phyloP scores from a whole-genome alignment of 2,113 vertebrate species.

The Channa maculata region DNA sequence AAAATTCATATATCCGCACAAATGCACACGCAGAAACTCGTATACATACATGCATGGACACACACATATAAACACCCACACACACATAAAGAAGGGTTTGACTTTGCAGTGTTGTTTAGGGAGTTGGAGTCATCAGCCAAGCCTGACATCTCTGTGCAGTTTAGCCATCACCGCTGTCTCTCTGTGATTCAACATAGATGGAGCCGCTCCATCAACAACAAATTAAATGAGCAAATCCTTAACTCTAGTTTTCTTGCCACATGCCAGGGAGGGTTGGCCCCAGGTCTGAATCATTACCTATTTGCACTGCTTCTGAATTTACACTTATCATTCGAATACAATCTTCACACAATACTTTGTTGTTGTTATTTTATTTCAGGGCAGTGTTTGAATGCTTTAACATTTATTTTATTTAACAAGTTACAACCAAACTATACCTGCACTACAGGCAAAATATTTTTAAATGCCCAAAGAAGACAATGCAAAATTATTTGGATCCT shows the following conservation, averaged over 20 bases:
- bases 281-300: conserved; percentile 41
- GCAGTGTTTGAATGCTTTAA: conserved; percentile 1
- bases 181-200: conserved; percentile 70
- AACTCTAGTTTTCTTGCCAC: conserved; percentile 41
- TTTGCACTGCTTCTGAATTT: conserved; percentile 51
- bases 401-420: neutral
- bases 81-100: conserved; percentile 50
- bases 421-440: conserved; percentile 15
- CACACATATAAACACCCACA: conserved; percentile 7
- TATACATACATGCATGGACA: neutral
- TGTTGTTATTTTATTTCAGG: neutral
- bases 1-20: conserved; percentile 7
- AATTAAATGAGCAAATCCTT: conserved; percentile 68
- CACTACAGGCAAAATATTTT: conserved; percentile 8
- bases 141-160: conserved; percentile 68
- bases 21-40: neutral
- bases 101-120: conserved; percentile 59
- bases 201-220: conserved; percentile 66
- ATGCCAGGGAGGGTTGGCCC: conserved; percentile 35
- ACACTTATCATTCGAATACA: conserved; percentile 38
- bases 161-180: conserved; percentile 62
- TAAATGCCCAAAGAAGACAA: conserved; percentile 11
- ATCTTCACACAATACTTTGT: conserved; percentile 13
- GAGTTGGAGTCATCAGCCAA: conserved; percentile 63
- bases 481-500: neutral